Conservation (phyloP, 2,888 invertebrate genomes). For the Tolmerus cingulatus region DNA sequence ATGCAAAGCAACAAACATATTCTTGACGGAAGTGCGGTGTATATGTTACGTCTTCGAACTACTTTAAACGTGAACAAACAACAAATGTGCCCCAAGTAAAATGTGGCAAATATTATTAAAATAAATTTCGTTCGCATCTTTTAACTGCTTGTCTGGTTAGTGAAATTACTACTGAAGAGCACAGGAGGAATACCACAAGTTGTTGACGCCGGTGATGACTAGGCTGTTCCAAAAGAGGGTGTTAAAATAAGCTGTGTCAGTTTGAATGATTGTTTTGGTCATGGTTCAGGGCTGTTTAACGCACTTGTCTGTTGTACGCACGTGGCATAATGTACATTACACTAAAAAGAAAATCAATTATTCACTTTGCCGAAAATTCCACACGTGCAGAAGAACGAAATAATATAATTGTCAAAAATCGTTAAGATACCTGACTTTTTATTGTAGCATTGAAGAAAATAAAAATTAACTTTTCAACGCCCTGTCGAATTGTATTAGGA, state of each 20-base stretch:
- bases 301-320: background rate
- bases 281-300: background rate
- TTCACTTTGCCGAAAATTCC: background rate
- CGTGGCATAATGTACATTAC: background rate
- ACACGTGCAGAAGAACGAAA: background rate
- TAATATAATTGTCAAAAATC: background rate
- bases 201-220: background rate
- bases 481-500: constrained; percentile 35
- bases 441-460: background rate
- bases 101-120: background rate
- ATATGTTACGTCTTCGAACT: background rate
- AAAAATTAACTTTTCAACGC: background rate
- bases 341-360: background rate
- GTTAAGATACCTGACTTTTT: background rate
- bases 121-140: background rate
- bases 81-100: background rate
- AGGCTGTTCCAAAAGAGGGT: background rate
- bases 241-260: background rate
- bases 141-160: background rate
- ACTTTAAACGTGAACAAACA: background rate
- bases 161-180: background rate
- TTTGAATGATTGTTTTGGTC: background rate
- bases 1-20: background rate
- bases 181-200: background rate
- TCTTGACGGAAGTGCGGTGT: background rate